These are phyloP conservation scores for Drosophila nr. fundita DNA, from an alignment of 2,888 invertebrate species.

Conservation along the genomic window DNA sequence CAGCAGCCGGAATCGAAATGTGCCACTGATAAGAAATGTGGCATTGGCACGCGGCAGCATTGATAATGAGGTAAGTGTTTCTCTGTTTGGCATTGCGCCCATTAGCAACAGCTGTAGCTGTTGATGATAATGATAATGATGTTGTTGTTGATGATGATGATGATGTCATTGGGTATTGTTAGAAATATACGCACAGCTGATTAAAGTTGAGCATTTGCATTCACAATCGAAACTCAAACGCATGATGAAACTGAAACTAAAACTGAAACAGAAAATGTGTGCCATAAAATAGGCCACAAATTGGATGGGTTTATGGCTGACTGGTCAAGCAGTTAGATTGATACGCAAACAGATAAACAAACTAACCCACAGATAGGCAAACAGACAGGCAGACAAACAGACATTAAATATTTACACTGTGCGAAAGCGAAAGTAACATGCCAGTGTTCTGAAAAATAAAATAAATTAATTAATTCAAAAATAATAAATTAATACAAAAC, in stretches of 20 bases:
- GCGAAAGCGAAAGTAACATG: constrained; percentile 2
- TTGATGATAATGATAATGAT: background rate
- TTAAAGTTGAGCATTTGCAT: constrained; percentile 8
- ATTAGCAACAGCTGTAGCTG: constrained; percentile 32
- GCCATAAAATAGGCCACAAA: constrained; percentile 53
- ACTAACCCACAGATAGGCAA: constrained; percentile 10
- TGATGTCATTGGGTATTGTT: constrained; percentile 72
- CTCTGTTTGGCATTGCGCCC: constrained; percentile 68
- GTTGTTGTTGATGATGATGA: constrained; percentile 14
- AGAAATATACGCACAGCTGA: constrained; percentile 23
- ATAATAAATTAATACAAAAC: too few species aligned
- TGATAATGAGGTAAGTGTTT: constrained; percentile 78
- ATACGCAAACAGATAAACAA: constrained; percentile 20
- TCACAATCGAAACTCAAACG: background rate
- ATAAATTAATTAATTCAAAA: background rate
- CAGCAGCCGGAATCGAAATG: constrained; percentile 53
- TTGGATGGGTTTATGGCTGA: constrained; percentile 38
- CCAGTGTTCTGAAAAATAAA: background rate
- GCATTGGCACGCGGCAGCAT: constrained; percentile 43
- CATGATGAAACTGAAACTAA: background rate
- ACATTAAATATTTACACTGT: constrained; percentile 35
- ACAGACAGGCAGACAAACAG: constrained; percentile 2
- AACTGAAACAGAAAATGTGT: constrained; percentile 2
- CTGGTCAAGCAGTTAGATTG: constrained; percentile 41
- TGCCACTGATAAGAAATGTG: constrained; percentile 56